Evolutionary conservation across 1,140 invertebrate species (phyloP).

Genomic region (Diprion similis): DNA sequence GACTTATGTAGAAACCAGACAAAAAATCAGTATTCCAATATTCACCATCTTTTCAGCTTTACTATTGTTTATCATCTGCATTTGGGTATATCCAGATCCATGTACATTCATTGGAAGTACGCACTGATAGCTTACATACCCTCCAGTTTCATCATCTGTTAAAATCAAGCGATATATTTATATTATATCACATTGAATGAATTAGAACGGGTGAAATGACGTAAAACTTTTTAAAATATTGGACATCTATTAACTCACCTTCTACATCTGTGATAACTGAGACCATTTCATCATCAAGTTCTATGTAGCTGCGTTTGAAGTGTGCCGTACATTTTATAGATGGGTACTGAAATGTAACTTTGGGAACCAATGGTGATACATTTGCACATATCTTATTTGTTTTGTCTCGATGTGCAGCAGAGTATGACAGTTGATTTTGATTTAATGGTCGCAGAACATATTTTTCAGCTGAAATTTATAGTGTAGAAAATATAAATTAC

Average conservation of each 20-base stretch:
- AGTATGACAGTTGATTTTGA: conserved; percentile 55
- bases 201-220: conserved; percentile 20
- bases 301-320: conserved; percentile 66
- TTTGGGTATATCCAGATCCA: conserved; percentile 74
- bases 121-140: conserved; percentile 70
- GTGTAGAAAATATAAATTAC: background rate
- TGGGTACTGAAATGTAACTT: conserved; percentile 54
- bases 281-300: conserved; percentile 69
- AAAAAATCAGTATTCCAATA: conserved; percentile 19
- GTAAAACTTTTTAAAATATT: conserved; percentile 14
- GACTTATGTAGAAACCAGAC: background rate
- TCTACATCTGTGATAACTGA: conserved; percentile 71
- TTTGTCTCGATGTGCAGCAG: conserved; percentile 48
- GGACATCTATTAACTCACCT: conserved; percentile 49
- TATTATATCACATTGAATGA: background rate
- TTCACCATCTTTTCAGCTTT: conserved; percentile 68
- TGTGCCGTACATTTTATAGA: conserved; percentile 63
- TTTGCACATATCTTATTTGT: conserved; percentile 44
- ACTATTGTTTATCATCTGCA: conserved; percentile 73
- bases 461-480: conserved; percentile 48
- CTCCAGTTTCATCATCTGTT: conserved; percentile 70
- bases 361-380: conserved; percentile 53
- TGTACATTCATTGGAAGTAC: conserved; percentile 77
- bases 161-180: conserved; percentile 28
- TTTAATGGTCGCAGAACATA: conserved; percentile 55